Evolutionary conservation across 2,888 invertebrate genomes (phyloP), one percentile per base, ranked within the genome.

Genomic region (Acronicta psi): DNA sequence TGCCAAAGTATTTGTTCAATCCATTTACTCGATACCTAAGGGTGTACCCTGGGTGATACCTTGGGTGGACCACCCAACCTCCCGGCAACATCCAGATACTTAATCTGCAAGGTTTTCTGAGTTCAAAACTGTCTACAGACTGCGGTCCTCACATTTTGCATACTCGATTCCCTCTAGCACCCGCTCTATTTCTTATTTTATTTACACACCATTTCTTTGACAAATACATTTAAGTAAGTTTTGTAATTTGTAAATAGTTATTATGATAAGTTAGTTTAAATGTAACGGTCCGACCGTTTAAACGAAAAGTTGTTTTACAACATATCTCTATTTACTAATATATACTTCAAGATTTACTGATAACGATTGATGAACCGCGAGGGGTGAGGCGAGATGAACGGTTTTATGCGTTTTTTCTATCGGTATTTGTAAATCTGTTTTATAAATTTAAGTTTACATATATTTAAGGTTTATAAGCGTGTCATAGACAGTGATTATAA

Each of bases 181-280:
- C n/a, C n/a, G n/a, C n/a, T n/a, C n/a, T n/a, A n/a, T n/a, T n/a
- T n/a, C n/a, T n/a, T n/a, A n/a, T n/a, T n/a, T n/a, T n/a, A n/a
- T n/a, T n/a, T 13, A 31, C 29, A 46, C 42, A 43, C 66, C 70
- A 66, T 70, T 70, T 70, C 54, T 66, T 70, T 70, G 69, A 53
- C 71, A 70, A 54, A 65, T 52, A 18, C 38, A 31, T 40, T 23
- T 7, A 18, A 36, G 8, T 7, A 18, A 36, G 8, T 42, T 47
- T 23, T 52, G 37, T 51, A 34, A 44, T 40, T 55, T 68, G 68
- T 69, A 69, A 55, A 68, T 68, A 62, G 18, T 54, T 43, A 25
- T 25, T 25, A 49, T 46, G 8, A 34, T 69, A 49, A 52, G 38
- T 45, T 44, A 31, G 34, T 13, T 40, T 38, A 41, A 42, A 45